These are phyloP conservation scores for Scophthalmus maximus DNA, from an alignment of 2,113 vertebrate genomes.

Conservation along the genomic window DNA sequence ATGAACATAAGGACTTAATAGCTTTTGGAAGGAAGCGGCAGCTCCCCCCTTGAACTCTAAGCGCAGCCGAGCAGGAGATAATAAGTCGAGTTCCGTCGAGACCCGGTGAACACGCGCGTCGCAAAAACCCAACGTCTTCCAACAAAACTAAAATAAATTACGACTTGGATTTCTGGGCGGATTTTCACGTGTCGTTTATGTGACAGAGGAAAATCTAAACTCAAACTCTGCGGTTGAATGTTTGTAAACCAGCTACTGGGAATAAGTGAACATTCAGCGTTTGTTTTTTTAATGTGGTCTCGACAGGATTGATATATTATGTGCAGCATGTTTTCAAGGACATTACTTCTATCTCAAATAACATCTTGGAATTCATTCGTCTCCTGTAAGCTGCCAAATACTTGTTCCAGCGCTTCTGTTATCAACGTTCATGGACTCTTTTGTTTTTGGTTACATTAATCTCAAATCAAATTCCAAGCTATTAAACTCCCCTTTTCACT, in stretches of 20 bases:
- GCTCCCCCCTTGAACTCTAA: slow-evolving; percentile 1
- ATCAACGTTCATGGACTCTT: no score
- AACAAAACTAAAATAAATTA: not conserved
- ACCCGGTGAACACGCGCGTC: not conserved
- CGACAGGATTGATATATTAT: not conserved
- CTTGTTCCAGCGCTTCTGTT: no score
- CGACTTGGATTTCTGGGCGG: not conserved
- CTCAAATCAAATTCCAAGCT: no score
- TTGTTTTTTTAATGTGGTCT: not conserved
- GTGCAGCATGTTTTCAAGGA: no score
- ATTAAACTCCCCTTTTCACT: no score
- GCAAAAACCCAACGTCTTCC: not conserved
- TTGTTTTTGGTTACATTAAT: no score
- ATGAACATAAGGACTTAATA: slow-evolving; percentile 32
- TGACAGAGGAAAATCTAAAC: not conserved
- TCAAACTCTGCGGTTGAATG: not conserved
- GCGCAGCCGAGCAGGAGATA: slow-evolving; percentile 5
- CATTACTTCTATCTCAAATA: no score
- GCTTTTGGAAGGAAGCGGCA: slow-evolving; percentile 28
- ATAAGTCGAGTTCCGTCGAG: not conserved
- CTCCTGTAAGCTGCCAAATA: no score
- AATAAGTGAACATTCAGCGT: not conserved
- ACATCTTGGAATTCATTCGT: no score
- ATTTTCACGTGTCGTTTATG: not conserved
- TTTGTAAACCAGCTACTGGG: not conserved